These are phyloP conservation scores for Eurypyga helias DNA, from an alignment of 2,113 vertebrate genomes.

Conservation along the genomic window DNA sequence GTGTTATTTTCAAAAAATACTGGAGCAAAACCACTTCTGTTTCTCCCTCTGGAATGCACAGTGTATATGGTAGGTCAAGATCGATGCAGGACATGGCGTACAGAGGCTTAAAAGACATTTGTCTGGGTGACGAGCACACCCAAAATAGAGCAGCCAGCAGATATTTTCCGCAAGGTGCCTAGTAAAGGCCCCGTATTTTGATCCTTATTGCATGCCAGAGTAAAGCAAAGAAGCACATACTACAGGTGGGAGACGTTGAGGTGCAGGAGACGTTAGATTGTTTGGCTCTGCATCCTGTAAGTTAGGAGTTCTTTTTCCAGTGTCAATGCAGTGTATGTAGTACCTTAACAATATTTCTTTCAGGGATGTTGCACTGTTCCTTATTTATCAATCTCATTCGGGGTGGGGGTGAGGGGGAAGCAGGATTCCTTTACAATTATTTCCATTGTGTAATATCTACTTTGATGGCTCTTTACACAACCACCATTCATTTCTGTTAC, in stretches of 20 bases:
- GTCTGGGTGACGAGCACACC: not conserved
- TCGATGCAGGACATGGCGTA: not conserved
- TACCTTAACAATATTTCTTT: not conserved
- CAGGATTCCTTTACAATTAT: not conserved
- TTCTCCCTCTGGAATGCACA: not conserved
- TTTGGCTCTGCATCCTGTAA: not conserved
- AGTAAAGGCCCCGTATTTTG: not conserved
- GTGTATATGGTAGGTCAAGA: not conserved
- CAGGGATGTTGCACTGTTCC: not conserved
- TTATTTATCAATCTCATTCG: not conserved
- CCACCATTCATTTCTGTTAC: not conserved
- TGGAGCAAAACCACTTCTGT: not conserved
- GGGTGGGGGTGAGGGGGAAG: not conserved
- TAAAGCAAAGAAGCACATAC: not conserved
- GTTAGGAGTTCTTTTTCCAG: not conserved
- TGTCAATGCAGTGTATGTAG: not conserved
- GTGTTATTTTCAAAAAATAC: not conserved
- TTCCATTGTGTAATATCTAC: not conserved
- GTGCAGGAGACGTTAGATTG: not conserved
- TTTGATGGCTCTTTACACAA: not conserved
- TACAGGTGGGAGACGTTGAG: not conserved
- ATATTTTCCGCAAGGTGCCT: not conserved
- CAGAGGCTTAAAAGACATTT: not conserved
- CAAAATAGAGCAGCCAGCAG: not conserved
- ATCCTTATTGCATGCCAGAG: not conserved